Evolutionary conservation across 2,888 invertebrate genomes (phyloP).

Genomic region (Cheilosia scutellata): DNA sequence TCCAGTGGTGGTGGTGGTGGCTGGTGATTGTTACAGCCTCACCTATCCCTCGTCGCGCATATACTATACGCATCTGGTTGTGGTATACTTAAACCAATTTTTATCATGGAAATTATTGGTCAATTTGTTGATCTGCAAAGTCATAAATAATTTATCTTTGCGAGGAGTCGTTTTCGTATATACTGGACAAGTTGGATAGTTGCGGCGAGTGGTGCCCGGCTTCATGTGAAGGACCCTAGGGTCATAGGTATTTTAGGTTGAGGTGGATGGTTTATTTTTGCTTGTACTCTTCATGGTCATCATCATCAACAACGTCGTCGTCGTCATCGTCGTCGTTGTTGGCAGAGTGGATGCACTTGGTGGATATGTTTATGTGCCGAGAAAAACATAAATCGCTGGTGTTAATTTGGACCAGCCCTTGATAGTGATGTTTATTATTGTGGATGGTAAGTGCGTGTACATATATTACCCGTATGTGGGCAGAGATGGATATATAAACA

Average conservation of each 20-base stretch:
- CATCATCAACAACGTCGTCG: slow-evolving; percentile 35
- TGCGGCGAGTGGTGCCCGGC: slow-evolving; percentile 22
- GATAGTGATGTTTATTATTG: slow-evolving; percentile 72
- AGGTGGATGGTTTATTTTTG: slow-evolving; percentile 26
- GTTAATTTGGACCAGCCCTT: slow-evolving; percentile 75
- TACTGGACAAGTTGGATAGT: slow-evolving; percentile 42
- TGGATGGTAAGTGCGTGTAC: slow-evolving; percentile 26
- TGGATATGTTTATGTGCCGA: slow-evolving; percentile 75
- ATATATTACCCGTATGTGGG: background rate
- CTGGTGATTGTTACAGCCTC: slow-evolving; percentile 75
- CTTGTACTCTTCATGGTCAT: slow-evolving; percentile 43
- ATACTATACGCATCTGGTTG: slow-evolving; percentile 56
- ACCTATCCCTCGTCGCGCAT: slow-evolving; percentile 77
- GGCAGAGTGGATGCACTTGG: slow-evolving; percentile 54
- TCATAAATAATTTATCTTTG: slow-evolving; percentile 81
- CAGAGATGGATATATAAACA: background rate
- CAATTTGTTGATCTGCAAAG: slow-evolving; percentile 84
- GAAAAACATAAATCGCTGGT: slow-evolving; percentile 75
- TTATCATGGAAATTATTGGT: slow-evolving; percentile 82
- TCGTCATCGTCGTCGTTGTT: slow-evolving; percentile 14
- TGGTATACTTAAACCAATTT: slow-evolving; percentile 79
- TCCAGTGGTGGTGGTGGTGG: background rate
- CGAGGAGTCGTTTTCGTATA: slow-evolving; percentile 34
- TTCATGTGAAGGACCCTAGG: slow-evolving; percentile 69
- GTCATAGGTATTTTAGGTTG: slow-evolving; percentile 73